Conservation (phyloP, 1,140 invertebrate genomes). For the Paracyclopina nana region DNA sequence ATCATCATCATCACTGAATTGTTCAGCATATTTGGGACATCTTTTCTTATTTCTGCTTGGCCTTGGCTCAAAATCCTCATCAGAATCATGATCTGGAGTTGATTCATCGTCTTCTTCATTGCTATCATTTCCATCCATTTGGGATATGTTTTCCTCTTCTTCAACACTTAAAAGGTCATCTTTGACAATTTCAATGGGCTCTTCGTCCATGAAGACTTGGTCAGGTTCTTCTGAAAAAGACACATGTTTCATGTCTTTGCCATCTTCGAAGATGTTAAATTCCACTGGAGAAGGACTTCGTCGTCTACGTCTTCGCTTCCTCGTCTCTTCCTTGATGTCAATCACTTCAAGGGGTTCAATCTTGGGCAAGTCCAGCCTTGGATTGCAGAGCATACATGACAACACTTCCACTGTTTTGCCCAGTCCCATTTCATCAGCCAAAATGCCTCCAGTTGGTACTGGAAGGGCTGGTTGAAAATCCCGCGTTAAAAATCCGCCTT, state of each 20-base stretch:
- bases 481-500: constrained; percentile 26
- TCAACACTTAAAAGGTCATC: neutral
- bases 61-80: neutral
- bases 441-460: constrained; percentile 43
- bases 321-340: constrained; percentile 7
- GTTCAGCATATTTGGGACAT: too few species aligned
- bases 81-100: neutral
- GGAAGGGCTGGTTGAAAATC: constrained; percentile 23
- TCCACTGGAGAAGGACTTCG: constrained; percentile 11
- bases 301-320: constrained; percentile 14
- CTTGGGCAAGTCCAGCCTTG: constrained; percentile 24
- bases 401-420: constrained; percentile 62
- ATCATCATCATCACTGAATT: too few species aligned
- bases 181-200: neutral
- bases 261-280: constrained; percentile 12
- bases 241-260: too few species aligned
- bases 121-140: neutral
- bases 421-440: constrained; percentile 66
- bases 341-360: constrained; percentile 22
- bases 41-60: too few species aligned
- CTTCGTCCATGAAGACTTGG: neutral
- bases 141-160: neutral
- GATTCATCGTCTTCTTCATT: too few species aligned
- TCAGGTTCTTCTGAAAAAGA: too few species aligned
- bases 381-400: constrained; percentile 41